Base-by-base conservation (phyloP, 2,797 vertebrate species). In the Lepilemur septentrionalis region DNA sequence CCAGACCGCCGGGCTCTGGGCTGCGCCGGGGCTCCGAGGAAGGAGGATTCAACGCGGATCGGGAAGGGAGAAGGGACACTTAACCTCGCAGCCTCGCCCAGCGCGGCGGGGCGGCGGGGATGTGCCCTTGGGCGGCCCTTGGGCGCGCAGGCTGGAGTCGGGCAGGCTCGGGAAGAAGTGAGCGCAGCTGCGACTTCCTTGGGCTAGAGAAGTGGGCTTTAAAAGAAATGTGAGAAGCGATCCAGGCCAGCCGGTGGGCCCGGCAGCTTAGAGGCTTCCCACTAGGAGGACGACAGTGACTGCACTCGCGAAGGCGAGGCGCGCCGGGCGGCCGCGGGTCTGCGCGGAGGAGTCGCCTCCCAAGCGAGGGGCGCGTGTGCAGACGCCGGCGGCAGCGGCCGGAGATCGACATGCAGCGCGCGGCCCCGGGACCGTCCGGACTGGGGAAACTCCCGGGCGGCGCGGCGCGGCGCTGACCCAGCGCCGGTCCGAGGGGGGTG, bases 391-490 rank as follows among this genome's bases (percentile, higher is more conserved):
- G 1, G 89, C 86, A 2, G 95, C 92, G 3, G 50, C 32, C 0
- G 30, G 95, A 69, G 92, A 32, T 65, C 76, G 93, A n/a, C 75
- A 96, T 92, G 96, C 87, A 17, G 91, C 70, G 57, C 61, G 84
- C 96, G 35, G 78, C 95, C 8, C 90, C 85, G 9, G 80, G 55
- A 50, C 79, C 15, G 88, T 95, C 95, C 87, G 15, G 83, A 94
- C 70, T 15, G 81, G 48, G 95, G 95, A 95, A 96, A 91, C 78
- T 85, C 87, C 61, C 0, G 75, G 59, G 80, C 63, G 4, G 83
- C 41, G 5, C 75, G 5, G 46, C 65, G 94, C 92, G 91, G 59
- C 17, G n/a, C 91, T 94, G 97, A 96, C 93, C 90, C 22, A 23
- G 63, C 28, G 52, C 79, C 52, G 89, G 86, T n/a, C 35, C 43